Evolutionary conservation across 2,113 vertebrate species (phyloP), one percentile per base, ranked within the genome.

Genomic region (Alexandromys fortis): DNA sequence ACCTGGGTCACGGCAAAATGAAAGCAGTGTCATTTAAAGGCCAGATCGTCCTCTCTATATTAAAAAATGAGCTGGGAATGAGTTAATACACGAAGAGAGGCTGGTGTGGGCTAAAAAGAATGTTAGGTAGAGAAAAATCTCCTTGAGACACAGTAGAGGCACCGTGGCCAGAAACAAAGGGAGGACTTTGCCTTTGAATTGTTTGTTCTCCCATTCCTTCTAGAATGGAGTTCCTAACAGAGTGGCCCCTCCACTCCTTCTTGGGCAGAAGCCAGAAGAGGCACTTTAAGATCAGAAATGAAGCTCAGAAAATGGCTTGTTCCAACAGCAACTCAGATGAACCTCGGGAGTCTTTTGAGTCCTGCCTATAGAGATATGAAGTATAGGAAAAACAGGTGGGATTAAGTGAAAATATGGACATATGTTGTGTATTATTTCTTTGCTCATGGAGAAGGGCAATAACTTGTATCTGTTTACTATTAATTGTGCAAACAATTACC

Each of bases 11-110:
- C 28, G 28, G 92, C 5, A 47, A 93, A 86, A 49, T 68, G n/a
- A 86, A 95, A 88, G 28, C 19, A 0, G 26, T 72, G 90, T 52
- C 90, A 86, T 92, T 92, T 94, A 81, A 95, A 89, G 88, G 86
- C 81, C 22, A 47, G 49, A 19, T 55, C 61, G 72, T 73, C 65
- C 28, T 63, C 0, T 79, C 42, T 77, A 68, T 88, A 61, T 94
- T 94, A 52, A 91, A 92, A 93, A 94, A 82, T 65, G 38, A 91
- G 24, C 35, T 45, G 49, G 75, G 65, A 89, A 83, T 72, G 24
- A 94, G 81, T 93, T 77, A 93, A 86, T 68, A 86, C 26, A 70
- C 11, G 14, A 91, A 33, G 94, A 65, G 89, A 91, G 65, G 4
- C 58, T 78, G 49, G 12, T 30, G 14, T 30, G 52, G 92, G 17